phyloP scores from a whole-genome alignment of 2,113 vertebrate genomes.

The Gallinago media region DNA sequence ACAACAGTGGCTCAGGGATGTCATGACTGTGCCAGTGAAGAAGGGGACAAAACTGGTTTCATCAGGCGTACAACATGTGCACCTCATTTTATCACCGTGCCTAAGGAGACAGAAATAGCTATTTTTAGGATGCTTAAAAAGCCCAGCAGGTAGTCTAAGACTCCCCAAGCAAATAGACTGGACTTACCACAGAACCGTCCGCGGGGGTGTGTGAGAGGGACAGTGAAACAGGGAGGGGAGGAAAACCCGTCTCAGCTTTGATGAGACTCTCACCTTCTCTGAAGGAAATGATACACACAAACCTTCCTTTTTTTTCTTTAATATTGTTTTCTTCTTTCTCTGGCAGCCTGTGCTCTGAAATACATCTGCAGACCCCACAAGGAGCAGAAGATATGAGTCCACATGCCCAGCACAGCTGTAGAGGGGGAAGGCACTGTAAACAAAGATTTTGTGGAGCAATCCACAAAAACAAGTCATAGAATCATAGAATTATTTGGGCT shows the following conservation, averaged over 20 bases:
- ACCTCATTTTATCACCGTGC: background rate
- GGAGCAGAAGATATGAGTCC: background rate
- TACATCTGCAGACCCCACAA: background rate
- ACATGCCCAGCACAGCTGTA: background rate
- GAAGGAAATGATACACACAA: background rate
- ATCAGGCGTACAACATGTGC: background rate
- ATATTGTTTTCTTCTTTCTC: background rate
- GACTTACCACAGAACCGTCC: background rate
- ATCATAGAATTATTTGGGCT: no score
- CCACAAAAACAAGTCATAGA: background rate
- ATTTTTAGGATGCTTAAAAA: background rate
- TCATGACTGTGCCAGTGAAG: fast-evolving
- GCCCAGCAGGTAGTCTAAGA: background rate
- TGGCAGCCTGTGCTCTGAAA: background rate
- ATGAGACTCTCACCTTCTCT: background rate
- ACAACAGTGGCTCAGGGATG: fast-evolving
- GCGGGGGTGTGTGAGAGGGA: background rate
- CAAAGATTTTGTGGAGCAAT: background rate
- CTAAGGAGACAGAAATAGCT: background rate
- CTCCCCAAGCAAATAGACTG: background rate
- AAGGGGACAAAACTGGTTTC: background rate
- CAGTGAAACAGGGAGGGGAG: background rate
- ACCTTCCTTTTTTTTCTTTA: background rate
- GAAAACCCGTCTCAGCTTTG: background rate
- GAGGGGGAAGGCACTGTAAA: background rate